Conservation (phyloP, 1,140 invertebrate species). For the Leptestheria dahalacensis region DNA sequence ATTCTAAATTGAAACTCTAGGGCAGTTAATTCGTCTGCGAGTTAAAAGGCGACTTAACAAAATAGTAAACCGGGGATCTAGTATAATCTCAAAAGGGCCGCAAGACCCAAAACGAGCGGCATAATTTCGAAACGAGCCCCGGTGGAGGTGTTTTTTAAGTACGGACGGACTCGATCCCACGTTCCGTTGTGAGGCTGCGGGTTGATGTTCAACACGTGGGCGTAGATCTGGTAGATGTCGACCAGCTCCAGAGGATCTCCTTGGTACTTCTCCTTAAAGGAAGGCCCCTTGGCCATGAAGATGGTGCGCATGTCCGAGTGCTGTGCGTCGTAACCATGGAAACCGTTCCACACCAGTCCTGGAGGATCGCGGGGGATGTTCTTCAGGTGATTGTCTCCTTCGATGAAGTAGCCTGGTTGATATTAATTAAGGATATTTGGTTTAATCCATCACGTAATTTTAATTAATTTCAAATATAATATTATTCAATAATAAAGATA, state of each 20-base stretch:
- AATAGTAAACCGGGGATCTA: background rate
- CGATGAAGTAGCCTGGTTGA: constrained; percentile 14
- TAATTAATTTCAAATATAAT: no score
- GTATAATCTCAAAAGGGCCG: constrained; percentile 1
- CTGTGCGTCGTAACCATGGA: constrained; percentile 27
- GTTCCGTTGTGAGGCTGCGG: constrained; percentile 25
- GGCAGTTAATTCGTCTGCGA: background rate
- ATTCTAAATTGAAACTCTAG: background rate
- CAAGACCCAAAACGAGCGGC: background rate
- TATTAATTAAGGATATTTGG: no score
- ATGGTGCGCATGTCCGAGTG: constrained; percentile 28
- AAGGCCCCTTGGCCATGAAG: constrained; percentile 29
- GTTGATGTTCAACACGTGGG: constrained; percentile 20
- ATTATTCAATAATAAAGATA: background rate
- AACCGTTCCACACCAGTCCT: constrained; percentile 19
- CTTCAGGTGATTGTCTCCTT: constrained; percentile 16
- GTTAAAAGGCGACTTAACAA: background rate
- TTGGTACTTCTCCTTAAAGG: constrained; percentile 15
- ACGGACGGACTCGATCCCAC: constrained; percentile 18
- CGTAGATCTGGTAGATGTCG: constrained; percentile 25
- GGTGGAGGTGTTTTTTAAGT: constrained; percentile 5
- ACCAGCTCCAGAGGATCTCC: constrained; percentile 22
- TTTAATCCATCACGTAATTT: background rate
- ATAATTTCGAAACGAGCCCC: background rate
- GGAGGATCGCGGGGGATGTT: constrained; percentile 16